Percentiles rank a stretch among this genome's conserved stretches.
Conservation (phyloP, 2,797 vertebrate species). For the Taeniopygia guttata region DNA sequence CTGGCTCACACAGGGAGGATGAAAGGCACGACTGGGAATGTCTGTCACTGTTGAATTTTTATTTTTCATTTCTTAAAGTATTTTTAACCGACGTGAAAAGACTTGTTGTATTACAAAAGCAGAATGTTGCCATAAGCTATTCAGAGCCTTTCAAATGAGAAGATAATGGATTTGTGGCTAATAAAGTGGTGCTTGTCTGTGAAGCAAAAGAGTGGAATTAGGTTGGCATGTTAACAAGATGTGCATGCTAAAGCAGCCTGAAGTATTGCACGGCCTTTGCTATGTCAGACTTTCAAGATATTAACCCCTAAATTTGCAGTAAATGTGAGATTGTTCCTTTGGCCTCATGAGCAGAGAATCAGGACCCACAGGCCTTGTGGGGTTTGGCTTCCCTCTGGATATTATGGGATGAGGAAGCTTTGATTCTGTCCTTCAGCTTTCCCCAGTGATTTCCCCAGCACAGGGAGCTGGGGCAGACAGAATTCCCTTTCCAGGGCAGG, state of each 20-base stretch:
- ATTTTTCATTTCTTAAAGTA: constrained; percentile 63
- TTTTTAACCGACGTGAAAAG: constrained; percentile 69
- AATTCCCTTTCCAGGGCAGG: background rate
- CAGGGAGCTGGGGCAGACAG: background rate
- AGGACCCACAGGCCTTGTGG: background rate
- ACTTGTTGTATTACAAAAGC: constrained; percentile 49
- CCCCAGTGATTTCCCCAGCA: background rate
- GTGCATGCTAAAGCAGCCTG: constrained; percentile 9
- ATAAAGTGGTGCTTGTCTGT: constrained; percentile 68
- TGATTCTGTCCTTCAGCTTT: background rate
- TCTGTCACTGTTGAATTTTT: constrained; percentile 68
- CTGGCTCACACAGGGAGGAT: constrained; percentile 63
- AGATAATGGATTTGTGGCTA: constrained; percentile 61
- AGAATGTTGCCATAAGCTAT: constrained; percentile 52
- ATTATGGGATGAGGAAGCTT: background rate
- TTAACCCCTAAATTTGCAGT: background rate
- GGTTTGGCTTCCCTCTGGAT: background rate
- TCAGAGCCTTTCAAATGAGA: constrained; percentile 52
- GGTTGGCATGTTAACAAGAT: constrained; percentile 51
- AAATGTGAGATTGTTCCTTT: background rate
- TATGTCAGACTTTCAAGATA: background rate
- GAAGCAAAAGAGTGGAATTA: constrained; percentile 68
- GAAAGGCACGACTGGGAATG: constrained; percentile 68
- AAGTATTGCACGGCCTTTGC: background rate
- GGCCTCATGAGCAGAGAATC: fast-evolving